A percentile compares a stretch with the other conserved stretches of the same genome.
Evolutionary conservation across 2,888 invertebrate species (phyloP).

Genomic region (Diarsia brunnea): DNA sequence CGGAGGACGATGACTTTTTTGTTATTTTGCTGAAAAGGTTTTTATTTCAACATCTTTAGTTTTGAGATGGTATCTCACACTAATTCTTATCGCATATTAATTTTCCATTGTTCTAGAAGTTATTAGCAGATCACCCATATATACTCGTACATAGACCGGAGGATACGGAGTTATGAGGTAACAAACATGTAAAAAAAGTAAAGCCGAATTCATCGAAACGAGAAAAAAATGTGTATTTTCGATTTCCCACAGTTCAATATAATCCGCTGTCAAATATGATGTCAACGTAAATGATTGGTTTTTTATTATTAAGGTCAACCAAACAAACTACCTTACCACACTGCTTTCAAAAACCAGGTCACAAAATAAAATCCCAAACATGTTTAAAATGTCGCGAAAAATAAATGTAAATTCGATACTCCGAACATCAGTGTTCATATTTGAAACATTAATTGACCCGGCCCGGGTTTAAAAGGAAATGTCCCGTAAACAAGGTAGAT

Average conservation of each 20-base stretch:
- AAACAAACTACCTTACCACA: conserved; percentile 7
- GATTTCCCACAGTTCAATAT: conserved; percentile 12
- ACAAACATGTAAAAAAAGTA: too few relatives aligned
- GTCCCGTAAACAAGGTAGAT: conserved; percentile 61
- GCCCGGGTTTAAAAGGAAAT: conserved; percentile 49
- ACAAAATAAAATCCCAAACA: neutral
- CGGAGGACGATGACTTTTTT: too few relatives aligned
- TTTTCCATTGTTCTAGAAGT: too few relatives aligned
- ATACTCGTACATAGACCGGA: too few relatives aligned
- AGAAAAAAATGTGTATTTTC: neutral
- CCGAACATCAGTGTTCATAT: conserved; percentile 39
- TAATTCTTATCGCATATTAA: too few relatives aligned
- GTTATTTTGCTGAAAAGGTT: too few relatives aligned
- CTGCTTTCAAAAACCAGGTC: neutral
- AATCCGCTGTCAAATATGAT: conserved; percentile 28
- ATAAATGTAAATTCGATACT: conserved; percentile 22
- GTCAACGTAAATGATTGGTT: conserved; percentile 33
- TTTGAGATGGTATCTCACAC: too few relatives aligned
- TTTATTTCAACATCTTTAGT: too few relatives aligned
- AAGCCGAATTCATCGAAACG: neutral
- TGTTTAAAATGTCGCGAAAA: conserved; percentile 14
- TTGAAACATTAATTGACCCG: conserved; percentile 51
- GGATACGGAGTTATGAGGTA: too few relatives aligned
- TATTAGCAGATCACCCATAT: too few relatives aligned
- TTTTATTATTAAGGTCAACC: conserved; percentile 25